Conservation (phyloP, 1,140 invertebrate species). For the Drosophila parabipectinata region DNA sequence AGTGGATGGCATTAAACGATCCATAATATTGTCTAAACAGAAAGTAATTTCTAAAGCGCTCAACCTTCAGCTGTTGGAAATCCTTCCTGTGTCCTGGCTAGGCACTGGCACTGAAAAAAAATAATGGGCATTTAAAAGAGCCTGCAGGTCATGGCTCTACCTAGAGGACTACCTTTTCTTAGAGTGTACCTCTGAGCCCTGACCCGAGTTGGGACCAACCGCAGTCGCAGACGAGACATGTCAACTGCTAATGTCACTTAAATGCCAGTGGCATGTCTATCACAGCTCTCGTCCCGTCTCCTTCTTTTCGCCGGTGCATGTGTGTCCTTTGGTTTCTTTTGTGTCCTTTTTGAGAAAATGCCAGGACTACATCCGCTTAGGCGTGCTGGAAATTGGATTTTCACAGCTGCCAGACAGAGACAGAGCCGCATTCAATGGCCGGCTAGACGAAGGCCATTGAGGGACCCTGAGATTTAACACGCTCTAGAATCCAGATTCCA, state of each 20-base stretch:
- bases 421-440: slow-evolving; percentile 30
- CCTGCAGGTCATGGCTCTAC: too few species aligned
- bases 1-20: slow-evolving; percentile 49
- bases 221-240: slow-evolving; percentile 64
- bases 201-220: slow-evolving; percentile 56
- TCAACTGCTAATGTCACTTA: slow-evolving; percentile 70
- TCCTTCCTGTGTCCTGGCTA: slow-evolving; percentile 12
- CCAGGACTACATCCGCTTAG: slow-evolving; percentile 70
- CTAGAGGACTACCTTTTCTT: background rate
- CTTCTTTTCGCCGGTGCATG: slow-evolving; percentile 21
- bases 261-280: slow-evolving; percentile 69
- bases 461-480: slow-evolving; percentile 61
- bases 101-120: background rate
- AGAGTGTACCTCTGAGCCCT: slow-evolving; percentile 7
- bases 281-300: slow-evolving; percentile 28
- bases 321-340: slow-evolving; percentile 49
- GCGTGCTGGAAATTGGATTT: slow-evolving; percentile 72
- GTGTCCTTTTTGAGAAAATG: slow-evolving; percentile 38
- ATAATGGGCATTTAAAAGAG: background rate
- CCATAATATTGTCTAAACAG: slow-evolving; percentile 63
- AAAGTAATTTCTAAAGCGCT: slow-evolving; percentile 52
- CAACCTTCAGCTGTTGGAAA: slow-evolving; percentile 25
- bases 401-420: slow-evolving; percentile 70
- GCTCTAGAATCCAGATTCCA: slow-evolving; percentile 54
- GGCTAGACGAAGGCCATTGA: slow-evolving; percentile 35